A percentile compares a stretch with the other conserved stretches of the same genome.
Evolutionary conservation across 2,113 vertebrate species (phyloP).

Genomic region (Eublepharis macularius): DNA sequence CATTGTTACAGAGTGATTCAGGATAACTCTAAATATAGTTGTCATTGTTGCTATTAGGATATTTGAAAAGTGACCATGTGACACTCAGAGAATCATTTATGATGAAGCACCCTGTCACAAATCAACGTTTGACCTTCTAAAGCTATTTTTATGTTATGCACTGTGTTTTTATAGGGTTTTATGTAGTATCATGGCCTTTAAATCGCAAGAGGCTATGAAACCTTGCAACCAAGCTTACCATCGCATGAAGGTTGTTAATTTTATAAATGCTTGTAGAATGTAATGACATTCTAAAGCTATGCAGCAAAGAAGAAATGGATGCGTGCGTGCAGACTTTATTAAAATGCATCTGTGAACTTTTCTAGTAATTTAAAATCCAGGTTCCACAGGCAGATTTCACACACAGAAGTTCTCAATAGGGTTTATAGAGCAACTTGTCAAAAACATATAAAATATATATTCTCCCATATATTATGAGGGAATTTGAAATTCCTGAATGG

Average conservation of each 20-base stretch:
- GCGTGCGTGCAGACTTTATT: not conserved
- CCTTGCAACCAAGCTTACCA: constrained; percentile 34
- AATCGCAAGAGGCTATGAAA: constrained; percentile 42
- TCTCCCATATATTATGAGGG: not conserved
- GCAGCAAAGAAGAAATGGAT: not conserved
- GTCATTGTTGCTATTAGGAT: constrained; percentile 12
- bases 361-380: constrained; percentile 7
- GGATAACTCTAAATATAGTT: not conserved
- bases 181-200: constrained; percentile 16
- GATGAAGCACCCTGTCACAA: constrained; percentile 17
- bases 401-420: not conserved
- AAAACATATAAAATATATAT: not conserved
- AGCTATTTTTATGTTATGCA: constrained; percentile 35
- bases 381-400: constrained; percentile 5
- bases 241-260: constrained; percentile 29
- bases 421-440: not conserved
- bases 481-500: not conserved
- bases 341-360: constrained; percentile 9
- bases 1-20: not conserved
- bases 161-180: constrained; percentile 46
- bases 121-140: constrained; percentile 51
- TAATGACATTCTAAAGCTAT: constrained; percentile 5
- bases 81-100: constrained; percentile 14
- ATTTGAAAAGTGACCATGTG: constrained; percentile 4
- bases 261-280: constrained; percentile 18